Percentiles rank a stretch among this genome's conserved stretches.
phyloP scores from a whole-genome alignment of 1,140 invertebrate genomes.

The Pararge aegeria region DNA sequence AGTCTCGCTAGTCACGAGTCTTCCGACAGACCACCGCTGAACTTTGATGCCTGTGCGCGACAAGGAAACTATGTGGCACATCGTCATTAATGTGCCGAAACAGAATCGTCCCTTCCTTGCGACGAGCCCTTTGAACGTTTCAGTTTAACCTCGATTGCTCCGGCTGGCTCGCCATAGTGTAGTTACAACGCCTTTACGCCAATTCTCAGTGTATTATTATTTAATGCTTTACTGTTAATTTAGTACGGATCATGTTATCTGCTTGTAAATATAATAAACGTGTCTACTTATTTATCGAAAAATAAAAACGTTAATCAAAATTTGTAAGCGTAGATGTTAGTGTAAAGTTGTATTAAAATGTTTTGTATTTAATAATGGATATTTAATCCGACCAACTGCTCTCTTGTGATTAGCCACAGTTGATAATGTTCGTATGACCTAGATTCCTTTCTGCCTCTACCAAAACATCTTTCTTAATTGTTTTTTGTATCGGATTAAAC shows the following conservation, averaged over 20 bases:
- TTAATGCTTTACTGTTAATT: constrained; percentile 74
- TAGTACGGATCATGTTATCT: constrained; percentile 73
- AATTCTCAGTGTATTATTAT: constrained; percentile 79
- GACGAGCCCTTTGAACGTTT: constrained; percentile 35
- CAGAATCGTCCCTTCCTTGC: constrained; percentile 33
- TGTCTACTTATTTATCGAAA: constrained; percentile 77
- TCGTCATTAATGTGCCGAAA: constrained; percentile 34
- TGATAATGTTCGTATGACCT: constrained; percentile 45
- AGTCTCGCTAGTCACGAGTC: constrained; percentile 74
- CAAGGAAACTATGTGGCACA: constrained; percentile 27
- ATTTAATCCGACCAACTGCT: constrained; percentile 73
- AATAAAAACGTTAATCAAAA: constrained; percentile 63
- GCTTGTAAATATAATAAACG: constrained; percentile 78
- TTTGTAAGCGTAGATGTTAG: constrained; percentile 75
- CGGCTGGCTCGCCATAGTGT: constrained; percentile 69
- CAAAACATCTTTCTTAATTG: constrained; percentile 49
- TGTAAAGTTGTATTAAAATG: constrained; percentile 78
- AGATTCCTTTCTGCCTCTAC: constrained; percentile 57
- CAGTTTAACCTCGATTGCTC: constrained; percentile 48
- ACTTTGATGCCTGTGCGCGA: constrained; percentile 43
- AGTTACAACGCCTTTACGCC: constrained; percentile 75
- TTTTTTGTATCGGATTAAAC: constrained; percentile 46
- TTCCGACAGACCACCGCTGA: constrained; percentile 72
- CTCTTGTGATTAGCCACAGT: constrained; percentile 73
- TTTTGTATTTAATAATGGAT: constrained; percentile 77